Evolutionary conservation across 2,888 invertebrate genomes (phyloP).

Genomic region (Dasypolia templi): DNA sequence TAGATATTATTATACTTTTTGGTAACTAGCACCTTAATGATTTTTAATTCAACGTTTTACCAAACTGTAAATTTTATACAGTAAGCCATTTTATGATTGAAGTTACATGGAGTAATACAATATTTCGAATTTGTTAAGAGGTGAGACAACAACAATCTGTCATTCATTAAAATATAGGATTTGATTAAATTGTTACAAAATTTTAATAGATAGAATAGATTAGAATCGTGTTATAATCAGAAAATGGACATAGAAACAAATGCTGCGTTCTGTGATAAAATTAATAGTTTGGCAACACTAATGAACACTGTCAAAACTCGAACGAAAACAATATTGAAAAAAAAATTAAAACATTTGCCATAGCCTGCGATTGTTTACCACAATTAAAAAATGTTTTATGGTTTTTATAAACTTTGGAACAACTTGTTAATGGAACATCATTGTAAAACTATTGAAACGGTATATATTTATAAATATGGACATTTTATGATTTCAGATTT

Average conservation of each 20-base stretch:
- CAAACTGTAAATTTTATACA: background rate
- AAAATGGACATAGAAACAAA: background rate
- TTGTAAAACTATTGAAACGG: too few species aligned
- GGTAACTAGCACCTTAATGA: too few species aligned
- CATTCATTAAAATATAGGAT: background rate
- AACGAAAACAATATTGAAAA: conserved; percentile 4
- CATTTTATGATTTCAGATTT: background rate
- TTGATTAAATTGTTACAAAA: too few species aligned
- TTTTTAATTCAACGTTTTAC: too few species aligned
- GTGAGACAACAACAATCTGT: background rate
- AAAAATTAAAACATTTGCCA: background rate
- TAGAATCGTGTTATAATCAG: background rate
- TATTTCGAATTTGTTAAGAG: background rate
- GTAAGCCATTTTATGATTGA: background rate
- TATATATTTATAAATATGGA: background rate
- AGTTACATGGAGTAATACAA: too few species aligned
- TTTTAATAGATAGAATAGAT: too few species aligned
- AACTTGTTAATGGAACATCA: background rate
- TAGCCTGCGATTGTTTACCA: background rate
- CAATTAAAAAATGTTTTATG: background rate
- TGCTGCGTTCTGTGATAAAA: background rate
- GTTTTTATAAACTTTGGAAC: background rate
- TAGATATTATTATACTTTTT: too few species aligned
- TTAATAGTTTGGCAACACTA: conserved; percentile 13
- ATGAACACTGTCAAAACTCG: background rate